Evolutionary conservation across 2,113 vertebrate genomes (phyloP).

Genomic region (Martes martes): DNA sequence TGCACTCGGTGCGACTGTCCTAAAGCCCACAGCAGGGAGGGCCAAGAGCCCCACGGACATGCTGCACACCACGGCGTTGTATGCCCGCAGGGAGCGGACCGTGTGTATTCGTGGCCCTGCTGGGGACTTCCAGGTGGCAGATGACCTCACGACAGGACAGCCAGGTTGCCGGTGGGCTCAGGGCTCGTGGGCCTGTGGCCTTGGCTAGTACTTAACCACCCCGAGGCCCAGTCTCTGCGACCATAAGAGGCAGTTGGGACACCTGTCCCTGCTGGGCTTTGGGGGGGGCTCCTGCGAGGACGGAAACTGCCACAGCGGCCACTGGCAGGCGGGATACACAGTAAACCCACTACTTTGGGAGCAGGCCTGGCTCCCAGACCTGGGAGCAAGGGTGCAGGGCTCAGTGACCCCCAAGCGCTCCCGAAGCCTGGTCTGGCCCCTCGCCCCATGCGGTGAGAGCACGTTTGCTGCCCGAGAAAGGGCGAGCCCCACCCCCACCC

Average conservation of each 20-base stretch:
- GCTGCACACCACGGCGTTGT: fast-evolving
- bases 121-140: neutral
- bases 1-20: neutral
- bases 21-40: fast-evolving
- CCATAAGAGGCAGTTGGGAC: neutral
- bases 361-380: neutral
- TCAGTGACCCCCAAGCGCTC: neutral
- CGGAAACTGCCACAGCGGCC: neutral
- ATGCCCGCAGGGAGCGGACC: no score
- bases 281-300: neutral
- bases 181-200: neutral
- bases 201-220: neutral
- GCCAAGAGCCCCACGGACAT: fast-evolving
- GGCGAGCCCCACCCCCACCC: no score
- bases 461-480: neutral
- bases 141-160: neutral
- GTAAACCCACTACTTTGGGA: fast-evolving
- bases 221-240: neutral
- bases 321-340: fast-evolving
- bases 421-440: no score
- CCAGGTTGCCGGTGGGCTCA: neutral
- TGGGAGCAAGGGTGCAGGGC: neutral
- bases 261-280: neutral
- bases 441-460: neutral
- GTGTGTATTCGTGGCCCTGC: fast-evolving